phyloP scores from a whole-genome alignment of 2,797 vertebrate species.

The Crenuchus spilurus region DNA sequence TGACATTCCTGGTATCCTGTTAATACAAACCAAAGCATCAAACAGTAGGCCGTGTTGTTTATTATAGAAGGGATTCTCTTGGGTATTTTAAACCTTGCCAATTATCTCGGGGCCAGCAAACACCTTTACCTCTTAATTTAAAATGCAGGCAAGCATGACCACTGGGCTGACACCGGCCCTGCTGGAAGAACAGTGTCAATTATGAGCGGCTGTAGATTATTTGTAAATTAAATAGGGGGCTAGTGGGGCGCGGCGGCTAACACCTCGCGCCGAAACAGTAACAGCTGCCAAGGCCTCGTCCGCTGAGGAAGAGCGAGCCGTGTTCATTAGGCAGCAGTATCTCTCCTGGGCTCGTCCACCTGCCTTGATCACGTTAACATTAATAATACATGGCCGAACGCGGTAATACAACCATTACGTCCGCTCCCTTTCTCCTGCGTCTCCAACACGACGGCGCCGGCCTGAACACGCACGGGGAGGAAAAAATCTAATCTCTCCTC shows the following conservation, averaged over 20 bases:
- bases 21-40: constrained; percentile 17
- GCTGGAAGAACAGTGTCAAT: constrained; percentile 76
- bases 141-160: constrained; percentile 66
- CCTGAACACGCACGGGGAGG: constrained; percentile 64
- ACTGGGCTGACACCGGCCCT: constrained; percentile 63
- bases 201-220: constrained; percentile 78
- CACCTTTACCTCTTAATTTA: constrained; percentile 56
- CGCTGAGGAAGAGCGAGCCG: constrained; percentile 61
- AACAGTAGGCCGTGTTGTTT: constrained; percentile 22
- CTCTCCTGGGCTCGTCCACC: constrained; percentile 83
- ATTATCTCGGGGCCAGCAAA: constrained; percentile 51
- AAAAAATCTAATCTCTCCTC: constrained; percentile 73
- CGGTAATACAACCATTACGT: constrained; percentile 83
- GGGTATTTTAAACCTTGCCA: constrained; percentile 39
- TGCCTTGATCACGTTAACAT: constrained; percentile 85
- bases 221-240: constrained; percentile 83
- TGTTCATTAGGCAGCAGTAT: constrained; percentile 81
- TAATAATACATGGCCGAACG: constrained; percentile 83
- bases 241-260: constrained; percentile 72
- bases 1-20: neutral
- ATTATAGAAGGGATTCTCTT: neutral
- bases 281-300: constrained; percentile 82
- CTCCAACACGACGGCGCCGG: constrained; percentile 60
- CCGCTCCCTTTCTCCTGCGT: constrained; percentile 64
- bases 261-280: constrained; percentile 76